A percentile compares a stretch with the other conserved stretches of the same genome.
These are phyloP conservation scores for Limnephilus rhombicus DNA, from an alignment of 2,888 invertebrate species.

Conservation along the genomic window DNA sequence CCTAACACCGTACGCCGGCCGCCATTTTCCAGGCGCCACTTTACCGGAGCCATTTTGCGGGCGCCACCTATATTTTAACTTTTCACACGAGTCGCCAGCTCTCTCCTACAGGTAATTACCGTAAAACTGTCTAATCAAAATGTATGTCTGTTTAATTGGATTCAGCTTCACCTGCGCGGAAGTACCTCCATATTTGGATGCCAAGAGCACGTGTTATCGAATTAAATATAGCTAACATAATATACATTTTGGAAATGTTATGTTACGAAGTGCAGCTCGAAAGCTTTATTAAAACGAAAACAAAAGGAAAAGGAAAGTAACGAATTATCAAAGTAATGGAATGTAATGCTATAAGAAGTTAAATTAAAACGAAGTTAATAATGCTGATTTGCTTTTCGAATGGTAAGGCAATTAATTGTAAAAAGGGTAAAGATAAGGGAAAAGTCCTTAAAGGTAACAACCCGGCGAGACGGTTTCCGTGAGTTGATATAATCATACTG, in stretches of 20 bases:
- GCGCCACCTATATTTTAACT: constrained; percentile 7
- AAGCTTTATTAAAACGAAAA: background rate
- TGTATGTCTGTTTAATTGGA: constrained; percentile 17
- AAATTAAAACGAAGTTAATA: background rate
- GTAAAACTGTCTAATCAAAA: background rate
- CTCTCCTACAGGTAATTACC: background rate
- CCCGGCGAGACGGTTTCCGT: background rate
- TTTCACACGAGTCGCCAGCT: constrained; percentile 6
- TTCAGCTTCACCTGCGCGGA: background rate
- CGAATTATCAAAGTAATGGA: background rate
- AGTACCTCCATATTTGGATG: background rate
- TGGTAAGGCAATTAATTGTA: background rate
- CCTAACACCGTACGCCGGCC: background rate
- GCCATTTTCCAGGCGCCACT: background rate
- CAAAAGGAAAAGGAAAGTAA: background rate
- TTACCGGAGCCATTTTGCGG: constrained; percentile 4
- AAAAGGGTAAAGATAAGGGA: background rate
- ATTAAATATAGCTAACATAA: background rate
- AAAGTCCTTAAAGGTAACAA: background rate
- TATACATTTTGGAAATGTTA: background rate
- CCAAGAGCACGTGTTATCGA: background rate
- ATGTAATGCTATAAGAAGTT: background rate
- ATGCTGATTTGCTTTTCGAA: background rate
- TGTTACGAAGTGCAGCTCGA: background rate
- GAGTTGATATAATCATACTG: background rate